Evolutionary conservation across 1,140 invertebrate genomes (phyloP).

Genomic region (Papilio aristodemus): DNA sequence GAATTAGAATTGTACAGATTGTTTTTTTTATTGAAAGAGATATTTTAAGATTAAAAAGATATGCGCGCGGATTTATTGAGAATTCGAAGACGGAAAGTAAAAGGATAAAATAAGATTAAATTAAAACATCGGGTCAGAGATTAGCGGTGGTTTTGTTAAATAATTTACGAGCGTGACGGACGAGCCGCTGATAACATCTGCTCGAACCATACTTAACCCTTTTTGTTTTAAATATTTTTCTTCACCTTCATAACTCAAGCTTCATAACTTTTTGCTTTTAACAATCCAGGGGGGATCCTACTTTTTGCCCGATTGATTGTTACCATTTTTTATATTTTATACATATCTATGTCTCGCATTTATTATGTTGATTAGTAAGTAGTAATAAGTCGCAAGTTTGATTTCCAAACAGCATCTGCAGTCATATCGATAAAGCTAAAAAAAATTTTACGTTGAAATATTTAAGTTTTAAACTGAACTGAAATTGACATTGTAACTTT

Average conservation of each 20-base stretch:
- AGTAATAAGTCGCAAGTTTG: too few species aligned
- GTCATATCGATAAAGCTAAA: too few species aligned
- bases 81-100: conserved; percentile 55
- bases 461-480: too few species aligned
- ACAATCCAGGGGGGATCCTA: conserved; percentile 59
- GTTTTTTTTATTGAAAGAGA: conserved; percentile 49
- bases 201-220: conserved; percentile 69
- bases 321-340: background rate
- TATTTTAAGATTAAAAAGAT: conserved; percentile 60
- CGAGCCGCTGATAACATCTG: conserved; percentile 74
- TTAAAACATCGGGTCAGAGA: conserved; percentile 74
- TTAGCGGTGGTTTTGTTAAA: conserved; percentile 75
- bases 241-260: conserved; percentile 75
- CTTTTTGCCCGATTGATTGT: background rate
- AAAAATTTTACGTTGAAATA: too few species aligned
- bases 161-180: conserved; percentile 78
- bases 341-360: too few species aligned
- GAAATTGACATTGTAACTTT: too few species aligned
- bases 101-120: conserved; percentile 68
- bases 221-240: conserved; percentile 76
- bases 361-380: too few species aligned
- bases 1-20: conserved; percentile 51
- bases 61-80: conserved; percentile 60
- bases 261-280: conserved; percentile 73
- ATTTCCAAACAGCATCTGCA: too few species aligned